Evolutionary conservation across 2,797 vertebrate genomes (phyloP).

Genomic region (Cyprinodon diabolis): DNA sequence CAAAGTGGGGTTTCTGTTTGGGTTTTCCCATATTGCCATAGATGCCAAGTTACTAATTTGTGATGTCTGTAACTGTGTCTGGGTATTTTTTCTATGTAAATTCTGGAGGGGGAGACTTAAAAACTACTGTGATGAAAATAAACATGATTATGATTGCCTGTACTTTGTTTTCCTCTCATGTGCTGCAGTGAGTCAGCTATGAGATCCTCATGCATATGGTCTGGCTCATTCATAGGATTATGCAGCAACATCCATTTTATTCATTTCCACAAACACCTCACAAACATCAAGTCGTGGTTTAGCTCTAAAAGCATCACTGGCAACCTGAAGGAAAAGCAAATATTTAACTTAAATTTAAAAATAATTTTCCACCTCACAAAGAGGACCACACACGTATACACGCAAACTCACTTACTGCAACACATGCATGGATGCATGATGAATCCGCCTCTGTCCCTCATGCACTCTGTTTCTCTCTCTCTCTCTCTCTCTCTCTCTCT

Average conservation of each 20-base stretch:
- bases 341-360: conserved; percentile 78
- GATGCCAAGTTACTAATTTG: conserved; percentile 76
- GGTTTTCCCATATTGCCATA: conserved; percentile 60
- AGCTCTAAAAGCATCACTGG: conserved; percentile 68
- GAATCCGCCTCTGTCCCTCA: conserved; percentile 19
- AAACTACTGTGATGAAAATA: conserved; percentile 55
- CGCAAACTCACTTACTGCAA: conserved; percentile 43
- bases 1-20: conserved; percentile 68
- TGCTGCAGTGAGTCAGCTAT: conserved; percentile 14
- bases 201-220: conserved; percentile 11
- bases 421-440: conserved; percentile 50
- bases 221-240: conserved; percentile 48
- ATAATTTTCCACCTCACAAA: conserved; percentile 71
- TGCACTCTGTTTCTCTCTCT: conserved; percentile 1
- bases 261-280: conserved; percentile 41
- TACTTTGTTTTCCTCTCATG: conserved; percentile 36
- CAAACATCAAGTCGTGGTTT: conserved; percentile 40
- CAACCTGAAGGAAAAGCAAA: conserved; percentile 74
- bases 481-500: conserved; percentile 5
- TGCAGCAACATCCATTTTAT: conserved; percentile 24
- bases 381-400: conserved; percentile 75
- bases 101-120: conserved; percentile 54
- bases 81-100: conserved; percentile 74
- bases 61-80: conserved; percentile 78
- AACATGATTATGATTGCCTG: conserved; percentile 42